These are phyloP conservation scores for Steinernema khuongi DNA, from an alignment of 1,140 invertebrate genomes.

Conservation along the genomic window DNA sequence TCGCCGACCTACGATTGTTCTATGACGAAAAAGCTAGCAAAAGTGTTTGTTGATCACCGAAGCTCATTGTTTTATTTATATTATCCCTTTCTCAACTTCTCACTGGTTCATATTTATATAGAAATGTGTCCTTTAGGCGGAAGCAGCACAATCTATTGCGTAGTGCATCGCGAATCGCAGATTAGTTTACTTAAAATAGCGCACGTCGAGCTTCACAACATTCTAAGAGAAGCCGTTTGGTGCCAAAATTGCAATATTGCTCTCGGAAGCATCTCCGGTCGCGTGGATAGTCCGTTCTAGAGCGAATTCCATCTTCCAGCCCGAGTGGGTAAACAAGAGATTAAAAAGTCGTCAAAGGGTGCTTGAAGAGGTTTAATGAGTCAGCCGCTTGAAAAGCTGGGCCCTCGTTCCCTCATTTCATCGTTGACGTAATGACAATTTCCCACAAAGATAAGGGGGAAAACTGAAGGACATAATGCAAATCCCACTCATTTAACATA, in stretches of 20 bases:
- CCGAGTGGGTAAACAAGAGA: neutral
- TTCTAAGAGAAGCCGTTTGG: no score
- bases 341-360: neutral
- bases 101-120: no score
- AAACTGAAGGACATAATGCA: neutral
- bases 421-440: neutral
- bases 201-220: no score
- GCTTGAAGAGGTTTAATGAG: neutral
- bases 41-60: neutral
- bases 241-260: no score
- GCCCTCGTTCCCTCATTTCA: neutral
- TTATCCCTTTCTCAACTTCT: no score
- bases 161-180: no score
- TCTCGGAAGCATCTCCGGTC: no score
- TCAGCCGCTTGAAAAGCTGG: neutral
- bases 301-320: neutral
- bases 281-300: neutral
- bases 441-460: neutral
- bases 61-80: no score
- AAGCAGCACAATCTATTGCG: no score
- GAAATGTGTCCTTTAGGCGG: no score
- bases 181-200: no score
- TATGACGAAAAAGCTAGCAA: conserved; percentile 11
- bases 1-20: conserved; percentile 29
- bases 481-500: neutral